These are phyloP conservation scores for Lymantria dispar DNA, from an alignment of 2,888 invertebrate species.

Conservation along the genomic window DNA sequence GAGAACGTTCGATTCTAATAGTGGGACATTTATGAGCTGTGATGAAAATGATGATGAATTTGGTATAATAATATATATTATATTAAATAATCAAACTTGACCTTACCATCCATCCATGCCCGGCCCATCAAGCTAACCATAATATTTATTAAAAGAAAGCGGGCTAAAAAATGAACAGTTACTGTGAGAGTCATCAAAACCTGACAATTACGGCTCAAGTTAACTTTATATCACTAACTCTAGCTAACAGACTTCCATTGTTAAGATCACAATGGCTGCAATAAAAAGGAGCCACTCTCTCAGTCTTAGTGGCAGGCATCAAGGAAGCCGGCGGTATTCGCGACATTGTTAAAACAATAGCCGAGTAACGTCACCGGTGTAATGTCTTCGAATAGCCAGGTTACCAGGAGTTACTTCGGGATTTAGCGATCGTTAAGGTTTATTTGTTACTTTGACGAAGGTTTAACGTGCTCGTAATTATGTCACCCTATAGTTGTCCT, in stretches of 20 bases:
- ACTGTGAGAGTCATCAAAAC: not conserved
- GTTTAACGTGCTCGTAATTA: constrained; percentile 2
- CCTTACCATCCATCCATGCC: too few species aligned
- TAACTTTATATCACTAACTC: constrained; percentile 9
- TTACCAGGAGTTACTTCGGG: constrained; percentile 8
- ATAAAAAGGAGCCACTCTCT: constrained; percentile 25
- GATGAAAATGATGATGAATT: too few species aligned
- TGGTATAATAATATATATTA: too few species aligned
- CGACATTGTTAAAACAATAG: constrained; percentile 21
- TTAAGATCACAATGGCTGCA: constrained; percentile 13
- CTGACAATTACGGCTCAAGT: constrained; percentile 6
- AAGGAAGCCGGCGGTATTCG: constrained; percentile 13
- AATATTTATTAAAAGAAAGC: not conserved
- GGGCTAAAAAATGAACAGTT: not conserved
- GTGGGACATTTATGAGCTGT: too few species aligned
- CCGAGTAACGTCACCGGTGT: constrained; percentile 20
- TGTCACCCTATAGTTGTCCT: not conserved
- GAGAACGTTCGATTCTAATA: too few species aligned
- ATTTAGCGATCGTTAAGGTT: constrained; percentile 31
- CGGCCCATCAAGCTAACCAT: too few species aligned
- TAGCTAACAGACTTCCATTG: constrained; percentile 18
- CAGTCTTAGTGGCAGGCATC: constrained; percentile 19
- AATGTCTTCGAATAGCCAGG: constrained; percentile 2
- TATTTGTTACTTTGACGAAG: constrained; percentile 19
- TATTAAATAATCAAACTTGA: too few species aligned